Conservation (phyloP, 2,113 vertebrate genomes). For the Callipepla californica region DNA sequence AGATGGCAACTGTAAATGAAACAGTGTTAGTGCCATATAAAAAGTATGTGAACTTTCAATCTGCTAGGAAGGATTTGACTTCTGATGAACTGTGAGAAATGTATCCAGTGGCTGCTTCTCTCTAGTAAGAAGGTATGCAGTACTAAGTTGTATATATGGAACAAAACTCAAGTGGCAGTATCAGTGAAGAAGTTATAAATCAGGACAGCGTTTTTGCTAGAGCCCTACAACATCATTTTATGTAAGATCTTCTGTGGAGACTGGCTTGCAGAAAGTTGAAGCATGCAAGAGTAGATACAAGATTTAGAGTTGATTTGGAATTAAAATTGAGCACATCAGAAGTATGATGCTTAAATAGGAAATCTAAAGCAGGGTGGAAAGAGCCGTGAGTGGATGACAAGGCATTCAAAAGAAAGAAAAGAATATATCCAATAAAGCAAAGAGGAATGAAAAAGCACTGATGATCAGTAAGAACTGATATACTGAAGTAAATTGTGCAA, state of each 20-base stretch:
- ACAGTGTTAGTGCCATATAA: not conserved
- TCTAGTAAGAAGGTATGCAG: not conserved
- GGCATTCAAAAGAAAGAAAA: not conserved
- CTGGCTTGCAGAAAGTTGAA: not conserved
- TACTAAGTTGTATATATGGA: not conserved
- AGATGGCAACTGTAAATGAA: not conserved
- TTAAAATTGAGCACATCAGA: not conserved
- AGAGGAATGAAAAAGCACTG: not conserved
- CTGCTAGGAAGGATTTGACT: not conserved
- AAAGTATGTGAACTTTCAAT: not conserved
- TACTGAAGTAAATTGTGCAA: constrained; percentile 46
- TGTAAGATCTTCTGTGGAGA: not conserved
- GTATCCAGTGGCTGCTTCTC: not conserved
- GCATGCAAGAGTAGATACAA: not conserved
- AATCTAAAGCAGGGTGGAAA: not conserved
- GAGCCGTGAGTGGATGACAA: not conserved
- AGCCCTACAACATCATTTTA: not conserved
- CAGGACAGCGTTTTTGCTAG: not conserved
- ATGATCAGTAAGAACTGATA: constrained; percentile 48
- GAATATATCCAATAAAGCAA: not conserved
- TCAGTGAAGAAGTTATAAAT: not conserved
- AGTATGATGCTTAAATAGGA: not conserved
- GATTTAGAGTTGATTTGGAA: not conserved
- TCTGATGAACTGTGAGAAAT: not conserved
- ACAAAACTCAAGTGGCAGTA: not conserved